Evolutionary conservation across 2,797 vertebrate genomes (phyloP), one percentile per base, ranked within the genome.

Genomic region (Erethizon dorsatum): DNA sequence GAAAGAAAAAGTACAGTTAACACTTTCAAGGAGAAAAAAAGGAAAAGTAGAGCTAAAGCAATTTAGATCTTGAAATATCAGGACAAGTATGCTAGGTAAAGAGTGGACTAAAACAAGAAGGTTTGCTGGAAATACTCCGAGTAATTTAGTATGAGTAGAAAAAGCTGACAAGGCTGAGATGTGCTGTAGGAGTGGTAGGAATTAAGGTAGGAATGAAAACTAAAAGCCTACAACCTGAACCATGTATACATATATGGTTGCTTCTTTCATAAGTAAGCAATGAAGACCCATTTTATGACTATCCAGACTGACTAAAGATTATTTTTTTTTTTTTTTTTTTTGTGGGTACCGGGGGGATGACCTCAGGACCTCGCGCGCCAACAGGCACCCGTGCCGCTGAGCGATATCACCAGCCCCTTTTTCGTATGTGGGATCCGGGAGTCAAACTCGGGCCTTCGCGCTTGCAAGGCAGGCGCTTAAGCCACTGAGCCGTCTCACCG

Each of bases 21-120:
- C 50, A 71, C 69, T 79, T 57, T 24, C 37, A 22, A 56, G 37
- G 67, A 9, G 61, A 63, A 90, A 88, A 69, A 4, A 91, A 77
- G 45, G 47, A 37, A 22, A 91, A 83, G n/a, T 22, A 71, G 45
- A 56, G 31, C n/a, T 94, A 54, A 91, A 84, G 54, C 63, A 91
- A 73, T 71, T 15, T 37, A 69, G 63, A 85, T 91, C 18, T 83
- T 93, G 87, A 91, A 78, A 37, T 45, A 79, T 22, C 2, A 63
- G 20, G 41, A 12, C 45, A 31, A 61, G 28, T 65, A 33, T 50
- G 57, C 33, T 67, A 50, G 37, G 57, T 80, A 47, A 94, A 59
- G 24, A 61, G 28, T 45, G 33, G 63, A 82, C 57, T 67, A 86
- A 52, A 87, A 71, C 17, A 90, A 82, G 14, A 47, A n/a, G 8